Base-by-base conservation (phyloP, 2,888 invertebrate genomes). In the Elysia crispata region DNA sequence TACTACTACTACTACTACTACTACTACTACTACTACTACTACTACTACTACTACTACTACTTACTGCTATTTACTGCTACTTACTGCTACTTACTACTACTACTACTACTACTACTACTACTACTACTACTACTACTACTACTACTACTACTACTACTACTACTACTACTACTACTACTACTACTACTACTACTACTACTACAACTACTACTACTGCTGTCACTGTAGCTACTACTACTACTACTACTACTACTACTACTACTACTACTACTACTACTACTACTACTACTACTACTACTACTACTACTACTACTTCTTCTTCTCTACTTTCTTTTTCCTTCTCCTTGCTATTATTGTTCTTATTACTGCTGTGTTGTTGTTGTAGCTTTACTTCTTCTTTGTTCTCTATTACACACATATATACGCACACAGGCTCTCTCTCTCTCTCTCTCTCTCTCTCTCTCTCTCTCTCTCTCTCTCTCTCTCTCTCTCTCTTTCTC, bases 131-230 rank as follows among this genome's bases (percentile, higher is more conserved):
- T 60, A 60, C 74, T 20, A 60, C 60, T 30, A 60, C 74, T 23
- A 74, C n/a, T n/a, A 11, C 64, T 64, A 64, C 64, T 64, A 64
- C 64, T 64, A 64, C 64, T 64, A n/a, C 64, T 64, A 64, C 64
- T 64, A 64, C 64, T 64, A n/a, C 23, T 64, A n/a, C 64, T 64
- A 64, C 64, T 64, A 64, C 64, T 64, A 64, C 64, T 64, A 64
- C 64, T 64, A 64, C 64, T 64, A n/a, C 64, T 64, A 64, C 64
- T 64, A 64, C 64, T 64, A 11, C 64, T 64, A 64, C 64, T 64
- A 64, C 64, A 23, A 64, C 64, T 18, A 64, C 64, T 64, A 64
- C 64, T 64, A 64, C 64, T 64, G 25, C 64, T 64, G n/a, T n/a
- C n/a, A n/a, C n/a, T n/a, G n/a, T n/a, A n/a, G n/a, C n/a, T n/a